These are phyloP conservation scores for Akabosia matsudoensis DNA, from an alignment of 1,140 invertebrate species.

Conservation along the genomic window DNA sequence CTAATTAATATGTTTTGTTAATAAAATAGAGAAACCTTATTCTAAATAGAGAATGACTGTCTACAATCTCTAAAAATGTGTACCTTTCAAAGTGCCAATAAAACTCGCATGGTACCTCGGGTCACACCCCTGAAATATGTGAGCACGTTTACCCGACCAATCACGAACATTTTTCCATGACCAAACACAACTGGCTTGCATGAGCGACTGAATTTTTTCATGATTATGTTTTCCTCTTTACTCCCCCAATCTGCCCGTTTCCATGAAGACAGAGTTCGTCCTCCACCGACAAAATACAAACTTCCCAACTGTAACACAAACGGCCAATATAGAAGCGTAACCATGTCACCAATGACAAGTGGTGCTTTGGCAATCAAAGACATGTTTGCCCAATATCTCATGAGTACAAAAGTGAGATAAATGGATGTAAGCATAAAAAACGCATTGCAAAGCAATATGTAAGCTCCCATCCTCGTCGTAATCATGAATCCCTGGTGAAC, in stretches of 20 bases:
- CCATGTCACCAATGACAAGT: neutral
- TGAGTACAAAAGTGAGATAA: neutral
- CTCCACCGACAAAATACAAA: neutral
- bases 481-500: too few relatives aligned
- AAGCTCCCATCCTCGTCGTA: too few relatives aligned
- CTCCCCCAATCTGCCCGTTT: neutral
- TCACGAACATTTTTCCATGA: neutral
- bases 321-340: neutral
- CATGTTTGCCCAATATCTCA: neutral
- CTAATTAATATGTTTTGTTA: too few relatives aligned
- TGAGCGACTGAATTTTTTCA: neutral
- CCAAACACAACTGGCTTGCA: neutral
- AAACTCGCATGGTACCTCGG: neutral
- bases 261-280: neutral
- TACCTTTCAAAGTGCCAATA: too few relatives aligned
- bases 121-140: neutral
- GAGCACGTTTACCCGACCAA: neutral
- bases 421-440: neutral
- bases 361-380: neutral
- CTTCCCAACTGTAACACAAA: neutral
- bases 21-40: too few relatives aligned
- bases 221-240: neutral
- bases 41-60: too few relatives aligned
- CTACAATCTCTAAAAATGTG: too few relatives aligned
- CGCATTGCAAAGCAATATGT: too few relatives aligned